Evolutionary conservation across 2,888 invertebrate genomes (phyloP), one percentile per base, ranked within the genome.

Genomic region (Odontocerum albicorne): DNA sequence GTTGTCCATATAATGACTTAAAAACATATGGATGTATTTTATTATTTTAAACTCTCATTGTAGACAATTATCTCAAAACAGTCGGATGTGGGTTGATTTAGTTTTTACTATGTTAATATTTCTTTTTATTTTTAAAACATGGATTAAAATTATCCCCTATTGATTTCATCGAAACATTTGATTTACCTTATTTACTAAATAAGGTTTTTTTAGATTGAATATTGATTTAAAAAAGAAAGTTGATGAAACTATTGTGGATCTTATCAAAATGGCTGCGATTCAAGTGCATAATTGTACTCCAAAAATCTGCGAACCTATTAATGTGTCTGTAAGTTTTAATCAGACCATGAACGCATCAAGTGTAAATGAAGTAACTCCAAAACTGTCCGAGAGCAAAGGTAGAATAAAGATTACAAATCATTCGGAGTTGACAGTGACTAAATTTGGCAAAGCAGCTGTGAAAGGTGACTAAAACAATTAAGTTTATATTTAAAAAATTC

Each of bases 381-480:
- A 52, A 4, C 31, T 45, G 36, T 6, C 17, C 15, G 15, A 22
- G 27, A 42, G 10, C 15, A n/a, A 15, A 31, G 38, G 19, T 19
- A 27, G 22, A 21, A 27, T 57, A 17, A 50, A 22, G 12, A 42
- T 59, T 36, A 22, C 47, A 12, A 58, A 67, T 13, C 65, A 77
- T 31, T 80, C 77, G 8, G 69, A 72, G 39, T 72, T 87, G 13
- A 70, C 77, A 38, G 77, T 88, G 27, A 88, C 85, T 62, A 73
- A 75, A 60, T 72, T 94, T 20, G 95, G 95, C 8, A 79, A 73
- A 61, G 93, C 95, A 2, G 88, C 92, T 19, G 90, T 92, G 64
- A 91, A 88, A 81, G 92, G 90, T 82, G 65, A 27, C 3, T 10
- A 15, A n/a, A n/a, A n/a, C n/a, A n/a, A n/a, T n/a, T n/a, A n/a